These are phyloP conservation scores for Alloscopus bannaensis DNA, from an alignment of 2,888 invertebrate genomes.

Conservation along the genomic window DNA sequence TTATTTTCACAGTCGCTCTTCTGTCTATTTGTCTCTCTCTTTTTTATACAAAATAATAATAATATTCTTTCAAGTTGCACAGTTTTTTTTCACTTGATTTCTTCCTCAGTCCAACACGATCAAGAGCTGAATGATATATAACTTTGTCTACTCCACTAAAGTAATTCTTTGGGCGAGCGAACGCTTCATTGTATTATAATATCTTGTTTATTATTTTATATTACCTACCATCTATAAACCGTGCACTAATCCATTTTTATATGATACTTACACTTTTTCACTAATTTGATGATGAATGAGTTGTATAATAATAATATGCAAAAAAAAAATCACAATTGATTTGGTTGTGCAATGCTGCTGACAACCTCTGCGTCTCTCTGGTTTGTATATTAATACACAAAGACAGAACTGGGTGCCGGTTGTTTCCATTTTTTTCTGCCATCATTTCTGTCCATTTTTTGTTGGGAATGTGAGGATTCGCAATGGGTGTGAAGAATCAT, in stretches of 20 bases:
- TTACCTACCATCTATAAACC: neutral
- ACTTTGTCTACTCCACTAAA: neutral
- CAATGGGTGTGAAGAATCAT: too few species aligned
- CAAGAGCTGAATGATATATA: neutral
- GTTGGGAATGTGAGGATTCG: too few species aligned
- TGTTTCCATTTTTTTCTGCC: too few species aligned
- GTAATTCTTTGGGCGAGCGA: neutral
- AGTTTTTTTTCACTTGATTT: neutral
- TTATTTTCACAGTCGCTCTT: neutral
- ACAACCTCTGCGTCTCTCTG: too few species aligned
- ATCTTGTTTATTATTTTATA: too few species aligned
- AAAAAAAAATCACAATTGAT: too few species aligned
- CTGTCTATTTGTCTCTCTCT: neutral
- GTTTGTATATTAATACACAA: too few species aligned
- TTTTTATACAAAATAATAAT: neutral
- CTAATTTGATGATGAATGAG: neutral
- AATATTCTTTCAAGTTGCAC: neutral
- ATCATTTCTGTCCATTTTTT: too few species aligned
- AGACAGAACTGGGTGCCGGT: too few species aligned
- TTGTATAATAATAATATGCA: neutral
- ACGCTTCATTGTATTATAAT: too few species aligned
- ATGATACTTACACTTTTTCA: neutral
- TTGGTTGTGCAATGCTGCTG: too few species aligned
- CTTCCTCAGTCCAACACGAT: neutral
- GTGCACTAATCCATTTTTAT: neutral